Evolutionary conservation across 2,113 vertebrate species (phyloP).

Genomic region (Uropsilus gracilis): DNA sequence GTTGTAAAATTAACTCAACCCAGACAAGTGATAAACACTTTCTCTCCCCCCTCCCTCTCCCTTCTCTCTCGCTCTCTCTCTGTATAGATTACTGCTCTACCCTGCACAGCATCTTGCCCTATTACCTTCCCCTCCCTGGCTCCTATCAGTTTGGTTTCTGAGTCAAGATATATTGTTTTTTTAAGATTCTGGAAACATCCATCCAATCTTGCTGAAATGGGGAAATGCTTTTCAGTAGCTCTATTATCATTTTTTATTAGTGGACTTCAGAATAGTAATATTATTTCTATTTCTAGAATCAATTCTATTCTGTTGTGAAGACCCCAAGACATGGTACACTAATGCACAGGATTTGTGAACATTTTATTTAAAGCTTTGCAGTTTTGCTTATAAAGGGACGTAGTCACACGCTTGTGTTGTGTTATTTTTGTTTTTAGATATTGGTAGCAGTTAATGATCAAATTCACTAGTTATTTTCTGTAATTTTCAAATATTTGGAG

Average conservation of each 20-base stretch:
- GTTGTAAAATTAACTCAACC: too few species aligned
- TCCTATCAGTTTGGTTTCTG: neutral
- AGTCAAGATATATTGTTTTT: neutral
- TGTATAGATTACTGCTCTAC: too few species aligned
- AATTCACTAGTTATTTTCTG: neutral
- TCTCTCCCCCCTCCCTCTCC: too few species aligned
- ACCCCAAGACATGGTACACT: neutral
- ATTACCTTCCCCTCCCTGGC: too few species aligned
- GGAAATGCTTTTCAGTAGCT: neutral
- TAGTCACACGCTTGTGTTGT: neutral
- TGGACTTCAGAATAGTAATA: neutral
- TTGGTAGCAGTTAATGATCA: neutral
- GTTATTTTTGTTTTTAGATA: neutral
- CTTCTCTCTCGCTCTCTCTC: too few species aligned
- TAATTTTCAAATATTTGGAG: too few species aligned
- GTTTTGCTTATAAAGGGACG: neutral
- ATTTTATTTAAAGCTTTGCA: neutral
- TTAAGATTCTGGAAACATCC: neutral
- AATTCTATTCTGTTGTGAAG: neutral
- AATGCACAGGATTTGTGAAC: neutral
- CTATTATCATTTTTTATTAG: neutral
- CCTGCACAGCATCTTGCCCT: too few species aligned
- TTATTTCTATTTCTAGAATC: neutral
- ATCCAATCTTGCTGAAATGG: neutral
- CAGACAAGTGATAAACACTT: too few species aligned